Conservation (phyloP, 2,888 invertebrate genomes). For the Chydorus sphaericus region DNA sequence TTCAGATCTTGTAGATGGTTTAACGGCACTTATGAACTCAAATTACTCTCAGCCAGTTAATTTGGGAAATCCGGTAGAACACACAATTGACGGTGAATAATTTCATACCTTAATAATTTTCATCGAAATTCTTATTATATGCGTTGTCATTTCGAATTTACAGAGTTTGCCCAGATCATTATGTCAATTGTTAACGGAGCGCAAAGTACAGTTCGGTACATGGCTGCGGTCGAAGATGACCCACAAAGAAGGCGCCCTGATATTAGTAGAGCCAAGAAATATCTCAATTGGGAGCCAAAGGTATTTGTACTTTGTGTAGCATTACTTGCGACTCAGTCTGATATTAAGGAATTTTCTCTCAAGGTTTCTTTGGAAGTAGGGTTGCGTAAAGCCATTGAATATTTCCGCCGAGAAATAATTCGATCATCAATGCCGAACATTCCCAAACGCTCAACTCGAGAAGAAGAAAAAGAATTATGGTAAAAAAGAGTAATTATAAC, state of each 20-base stretch:
- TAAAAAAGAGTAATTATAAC: neutral
- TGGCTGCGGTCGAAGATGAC: conserved; percentile 85
- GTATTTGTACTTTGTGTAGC: conserved; percentile 31
- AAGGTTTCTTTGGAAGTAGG: conserved; percentile 69
- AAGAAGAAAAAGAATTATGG: neutral
- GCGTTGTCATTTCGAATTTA: conserved; percentile 23
- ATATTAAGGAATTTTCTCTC: neutral
- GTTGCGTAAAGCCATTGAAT: conserved; percentile 77
- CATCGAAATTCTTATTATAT: conserved; percentile 6
- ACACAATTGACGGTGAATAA: conserved; percentile 66
- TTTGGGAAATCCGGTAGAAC: conserved; percentile 94
- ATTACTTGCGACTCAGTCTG: neutral
- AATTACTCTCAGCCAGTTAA: conserved; percentile 89
- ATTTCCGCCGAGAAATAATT: conserved; percentile 74
- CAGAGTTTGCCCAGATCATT: conserved; percentile 76
- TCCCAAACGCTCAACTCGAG: neutral
- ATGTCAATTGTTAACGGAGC: conserved; percentile 64
- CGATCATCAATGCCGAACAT: conserved; percentile 21
- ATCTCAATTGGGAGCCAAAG: conserved; percentile 84
- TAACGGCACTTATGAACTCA: conserved; percentile 81
- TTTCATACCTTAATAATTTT: neutral
- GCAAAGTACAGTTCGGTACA: conserved; percentile 63
- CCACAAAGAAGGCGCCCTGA: conserved; percentile 89
- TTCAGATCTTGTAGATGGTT: conserved; percentile 87
- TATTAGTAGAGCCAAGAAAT: conserved; percentile 69